Conservation (phyloP, 1,140 invertebrate genomes). For the Pseudoatta argentina region DNA sequence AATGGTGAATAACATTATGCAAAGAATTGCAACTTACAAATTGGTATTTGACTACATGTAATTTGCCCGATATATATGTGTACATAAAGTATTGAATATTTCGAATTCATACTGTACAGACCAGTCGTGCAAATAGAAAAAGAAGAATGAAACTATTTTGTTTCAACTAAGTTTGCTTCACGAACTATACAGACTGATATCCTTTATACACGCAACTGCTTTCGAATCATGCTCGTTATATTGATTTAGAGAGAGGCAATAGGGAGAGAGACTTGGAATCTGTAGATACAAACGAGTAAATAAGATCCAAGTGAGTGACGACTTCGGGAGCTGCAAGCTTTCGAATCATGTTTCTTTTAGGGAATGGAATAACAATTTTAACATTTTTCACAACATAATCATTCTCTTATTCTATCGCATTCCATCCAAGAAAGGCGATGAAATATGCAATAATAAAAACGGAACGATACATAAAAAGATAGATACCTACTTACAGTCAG, state of each 20-base stretch:
- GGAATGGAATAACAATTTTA: constrained; percentile 55
- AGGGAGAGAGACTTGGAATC: constrained; percentile 22
- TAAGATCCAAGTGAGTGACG: constrained; percentile 38
- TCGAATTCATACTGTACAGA: neutral
- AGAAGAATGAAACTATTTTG: constrained; percentile 22
- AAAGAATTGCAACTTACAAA: neutral
- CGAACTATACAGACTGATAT: constrained; percentile 43
- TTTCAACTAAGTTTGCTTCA: constrained; percentile 39
- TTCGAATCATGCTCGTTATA: constrained; percentile 55
- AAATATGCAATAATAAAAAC: constrained; percentile 48
- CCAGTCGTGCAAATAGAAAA: neutral
- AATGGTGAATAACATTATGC: neutral
- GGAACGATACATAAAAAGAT: constrained; percentile 35
- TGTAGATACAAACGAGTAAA: constrained; percentile 58
- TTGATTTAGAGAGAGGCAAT: constrained; percentile 40
- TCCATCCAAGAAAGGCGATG: constrained; percentile 6
- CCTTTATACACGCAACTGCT: constrained; percentile 53
- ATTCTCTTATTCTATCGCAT: constrained; percentile 49
- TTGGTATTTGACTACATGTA: neutral
- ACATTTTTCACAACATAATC: constrained; percentile 58
- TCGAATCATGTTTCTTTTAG: constrained; percentile 36
- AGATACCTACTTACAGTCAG: constrained; percentile 17
- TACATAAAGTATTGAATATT: neutral
- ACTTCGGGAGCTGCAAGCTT: constrained; percentile 29
- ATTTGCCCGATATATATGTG: neutral